Conservation (phyloP, 2,888 invertebrate species). For the Thumatha senex region DNA sequence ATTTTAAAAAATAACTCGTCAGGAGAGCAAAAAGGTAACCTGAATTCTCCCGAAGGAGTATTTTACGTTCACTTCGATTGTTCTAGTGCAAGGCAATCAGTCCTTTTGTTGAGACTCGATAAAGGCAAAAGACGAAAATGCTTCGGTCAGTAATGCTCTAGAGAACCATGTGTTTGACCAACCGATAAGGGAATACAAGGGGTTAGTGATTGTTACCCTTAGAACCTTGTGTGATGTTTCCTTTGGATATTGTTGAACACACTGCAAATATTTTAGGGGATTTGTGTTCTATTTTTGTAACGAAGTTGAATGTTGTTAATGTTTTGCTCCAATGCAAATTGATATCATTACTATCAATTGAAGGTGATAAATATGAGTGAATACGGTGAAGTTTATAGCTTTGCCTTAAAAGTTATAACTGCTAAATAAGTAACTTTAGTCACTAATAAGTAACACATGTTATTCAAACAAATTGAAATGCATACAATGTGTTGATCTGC, state of each 20-base stretch:
- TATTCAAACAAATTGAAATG: too few species aligned
- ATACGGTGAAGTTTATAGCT: too few species aligned
- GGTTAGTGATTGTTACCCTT: slow-evolving; percentile 27
- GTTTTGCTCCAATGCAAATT: too few species aligned
- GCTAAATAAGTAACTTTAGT: too few species aligned
- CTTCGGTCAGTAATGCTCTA: slow-evolving; percentile 20
- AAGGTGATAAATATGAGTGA: too few species aligned
- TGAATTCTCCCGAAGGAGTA: slow-evolving; percentile 27
- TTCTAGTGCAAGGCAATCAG: slow-evolving; percentile 18
- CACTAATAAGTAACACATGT: too few species aligned
- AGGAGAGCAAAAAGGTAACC: slow-evolving; percentile 25
- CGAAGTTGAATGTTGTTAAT: too few species aligned
- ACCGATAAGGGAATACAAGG: slow-evolving; percentile 5
- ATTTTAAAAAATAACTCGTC: slow-evolving; percentile 33
- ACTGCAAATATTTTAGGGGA: neutral
- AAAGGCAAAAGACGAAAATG: slow-evolving; percentile 12
- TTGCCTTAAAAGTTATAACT: too few species aligned
- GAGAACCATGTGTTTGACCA: slow-evolving; percentile 28
- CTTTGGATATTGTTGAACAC: neutral
- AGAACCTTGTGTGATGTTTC: slow-evolving; percentile 9
- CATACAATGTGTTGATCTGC: too few species aligned
- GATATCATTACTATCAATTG: too few species aligned
- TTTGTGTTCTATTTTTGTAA: neutral
- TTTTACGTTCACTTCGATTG: slow-evolving; percentile 32
- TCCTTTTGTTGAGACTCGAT: slow-evolving; percentile 17